These are phyloP conservation scores for Anarrhichthys ocellatus DNA, from an alignment of 2,113 vertebrate species.

Conservation along the genomic window DNA sequence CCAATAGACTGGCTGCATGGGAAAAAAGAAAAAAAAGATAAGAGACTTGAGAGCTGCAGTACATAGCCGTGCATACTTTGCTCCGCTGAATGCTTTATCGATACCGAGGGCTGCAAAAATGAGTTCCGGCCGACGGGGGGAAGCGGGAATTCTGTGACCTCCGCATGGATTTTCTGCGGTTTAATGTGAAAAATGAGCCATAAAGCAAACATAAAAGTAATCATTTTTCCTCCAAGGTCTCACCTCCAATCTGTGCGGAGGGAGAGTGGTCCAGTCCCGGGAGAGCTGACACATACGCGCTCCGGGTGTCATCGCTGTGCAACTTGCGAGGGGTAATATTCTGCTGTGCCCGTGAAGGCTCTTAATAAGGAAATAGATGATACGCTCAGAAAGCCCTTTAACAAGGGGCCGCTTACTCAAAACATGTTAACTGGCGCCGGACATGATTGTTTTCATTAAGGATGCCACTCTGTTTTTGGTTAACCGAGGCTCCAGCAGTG, in stretches of 20 bases:
- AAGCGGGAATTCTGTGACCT: constrained; percentile 80
- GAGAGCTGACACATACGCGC: constrained; percentile 73
- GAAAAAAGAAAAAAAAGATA: constrained; percentile 32
- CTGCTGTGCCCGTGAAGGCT: constrained; percentile 42
- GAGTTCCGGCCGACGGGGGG: constrained; percentile 53
- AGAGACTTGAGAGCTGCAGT: constrained; percentile 71
- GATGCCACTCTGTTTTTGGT: background rate
- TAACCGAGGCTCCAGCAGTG: background rate
- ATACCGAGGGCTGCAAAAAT: constrained; percentile 73
- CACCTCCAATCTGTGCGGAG: constrained; percentile 76
- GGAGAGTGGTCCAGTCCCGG: constrained; percentile 66
- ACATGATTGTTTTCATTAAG: background rate
- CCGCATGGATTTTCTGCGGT: constrained; percentile 83
- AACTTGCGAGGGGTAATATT: constrained; percentile 70
- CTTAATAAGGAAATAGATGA: constrained; percentile 29
- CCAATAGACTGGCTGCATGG: constrained; percentile 69
- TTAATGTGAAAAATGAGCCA: constrained; percentile 88
- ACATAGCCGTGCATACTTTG: constrained; percentile 75
- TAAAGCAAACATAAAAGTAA: constrained; percentile 89
- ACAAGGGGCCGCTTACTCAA: background rate
- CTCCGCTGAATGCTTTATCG: constrained; percentile 79
- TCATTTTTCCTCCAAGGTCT: constrained; percentile 83
- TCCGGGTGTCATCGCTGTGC: constrained; percentile 62
- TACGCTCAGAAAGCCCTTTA: background rate
- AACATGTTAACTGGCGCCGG: background rate